phyloP scores from a whole-genome alignment of 1,140 invertebrate genomes.

The Delia radicum region DNA sequence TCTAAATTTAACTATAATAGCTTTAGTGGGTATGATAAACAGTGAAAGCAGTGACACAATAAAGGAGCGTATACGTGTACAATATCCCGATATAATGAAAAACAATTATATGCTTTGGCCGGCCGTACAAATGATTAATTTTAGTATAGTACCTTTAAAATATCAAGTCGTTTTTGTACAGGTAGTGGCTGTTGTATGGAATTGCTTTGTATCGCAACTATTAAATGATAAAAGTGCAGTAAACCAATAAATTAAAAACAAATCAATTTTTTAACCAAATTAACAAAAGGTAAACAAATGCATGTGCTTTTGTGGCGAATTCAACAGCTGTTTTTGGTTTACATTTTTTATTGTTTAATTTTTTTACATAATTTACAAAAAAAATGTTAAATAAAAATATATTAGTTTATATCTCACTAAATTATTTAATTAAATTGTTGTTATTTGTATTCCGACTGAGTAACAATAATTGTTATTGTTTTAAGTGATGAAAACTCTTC shows the following conservation, averaged over 20 bases:
- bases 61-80: slow-evolving; percentile 61
- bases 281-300: neutral
- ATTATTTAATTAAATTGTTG: too few species aligned
- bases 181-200: slow-evolving; percentile 80
- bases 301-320: neutral
- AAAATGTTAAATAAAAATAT: too few species aligned
- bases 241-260: neutral
- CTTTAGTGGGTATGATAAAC: slow-evolving; percentile 63
- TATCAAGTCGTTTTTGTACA: slow-evolving; percentile 82
- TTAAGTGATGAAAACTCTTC: too few species aligned
- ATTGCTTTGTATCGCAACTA: slow-evolving; percentile 65
- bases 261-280: neutral
- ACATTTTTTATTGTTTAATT: too few species aligned
- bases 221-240: slow-evolving; percentile 32
- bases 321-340: neutral
- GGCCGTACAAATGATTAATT: slow-evolving; percentile 79
- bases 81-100: slow-evolving; percentile 69
- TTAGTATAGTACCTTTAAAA: slow-evolving; percentile 75
- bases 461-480: too few species aligned
- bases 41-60: slow-evolving; percentile 61
- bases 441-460: too few species aligned
- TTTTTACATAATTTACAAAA: too few species aligned
- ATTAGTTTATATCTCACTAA: neutral
- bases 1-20: slow-evolving; percentile 65
- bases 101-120: slow-evolving; percentile 86